Conservation (phyloP, 2,888 invertebrate genomes). For the Andrena bicolor region DNA sequence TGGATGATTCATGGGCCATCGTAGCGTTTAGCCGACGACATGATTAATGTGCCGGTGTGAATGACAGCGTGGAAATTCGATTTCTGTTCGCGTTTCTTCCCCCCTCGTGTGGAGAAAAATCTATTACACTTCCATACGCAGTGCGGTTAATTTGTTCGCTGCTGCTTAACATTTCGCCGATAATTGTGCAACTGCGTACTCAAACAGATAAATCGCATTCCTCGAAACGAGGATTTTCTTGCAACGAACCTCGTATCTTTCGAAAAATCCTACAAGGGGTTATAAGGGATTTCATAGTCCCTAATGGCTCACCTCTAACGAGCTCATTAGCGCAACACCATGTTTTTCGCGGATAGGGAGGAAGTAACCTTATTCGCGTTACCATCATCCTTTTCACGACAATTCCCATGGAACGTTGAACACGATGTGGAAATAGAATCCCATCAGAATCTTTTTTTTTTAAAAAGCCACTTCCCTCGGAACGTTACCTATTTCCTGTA, state of each 20-base stretch:
- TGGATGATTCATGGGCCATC: conserved; percentile 73
- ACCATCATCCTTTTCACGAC: conserved; percentile 30
- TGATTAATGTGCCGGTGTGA: conserved; percentile 12
- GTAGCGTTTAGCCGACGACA: conserved; percentile 59
- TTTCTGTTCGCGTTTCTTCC: background rate
- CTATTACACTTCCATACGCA: too few relatives aligned
- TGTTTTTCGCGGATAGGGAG: conserved; percentile 39
- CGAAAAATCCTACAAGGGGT: too few relatives aligned
- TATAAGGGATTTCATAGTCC: too few relatives aligned
- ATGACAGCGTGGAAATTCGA: conserved; percentile 38
- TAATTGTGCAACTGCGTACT: background rate
- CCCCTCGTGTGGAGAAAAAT: too few relatives aligned
- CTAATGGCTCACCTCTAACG: conserved; percentile 45
- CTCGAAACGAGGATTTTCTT: too few relatives aligned
- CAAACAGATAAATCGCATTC: too few relatives aligned
- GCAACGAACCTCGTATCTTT: too few relatives aligned
- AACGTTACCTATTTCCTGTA: background rate
- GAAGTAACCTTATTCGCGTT: conserved; percentile 55
- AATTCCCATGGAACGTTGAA: conserved; percentile 47
- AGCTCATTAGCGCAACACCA: conserved; percentile 48
- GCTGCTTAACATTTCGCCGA: background rate
- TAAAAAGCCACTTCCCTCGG: background rate
- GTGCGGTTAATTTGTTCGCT: too few relatives aligned
- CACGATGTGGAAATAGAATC: background rate
- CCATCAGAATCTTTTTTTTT: background rate